Conservation (phyloP, 2,797 vertebrate species). For the Sebastes matsubarae region DNA sequence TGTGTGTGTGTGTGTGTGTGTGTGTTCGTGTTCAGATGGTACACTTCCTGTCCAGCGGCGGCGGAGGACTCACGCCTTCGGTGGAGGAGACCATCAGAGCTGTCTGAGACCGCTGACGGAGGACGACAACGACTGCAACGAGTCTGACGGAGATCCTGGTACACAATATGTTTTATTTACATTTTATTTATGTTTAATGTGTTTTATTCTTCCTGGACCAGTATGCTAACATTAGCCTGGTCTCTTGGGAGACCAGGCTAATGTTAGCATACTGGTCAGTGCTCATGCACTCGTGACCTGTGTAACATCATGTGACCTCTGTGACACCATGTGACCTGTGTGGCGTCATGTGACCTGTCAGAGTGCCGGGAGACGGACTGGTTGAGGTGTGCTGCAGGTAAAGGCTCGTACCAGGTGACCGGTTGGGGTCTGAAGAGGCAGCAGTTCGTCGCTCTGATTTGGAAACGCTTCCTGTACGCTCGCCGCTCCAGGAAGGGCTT, state of each 20-base stretch:
- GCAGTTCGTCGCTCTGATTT: constrained; percentile 94
- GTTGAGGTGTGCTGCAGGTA: constrained; percentile 88
- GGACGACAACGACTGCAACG: constrained; percentile 69
- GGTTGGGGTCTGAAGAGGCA: constrained; percentile 93
- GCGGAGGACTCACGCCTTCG: constrained; percentile 87
- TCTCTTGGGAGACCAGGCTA: no score
- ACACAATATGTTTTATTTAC: background rate
- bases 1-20: background rate
- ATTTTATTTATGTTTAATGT: background rate
- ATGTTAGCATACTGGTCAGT: no score
- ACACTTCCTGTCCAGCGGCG: constrained; percentile 90
- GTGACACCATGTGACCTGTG: background rate
- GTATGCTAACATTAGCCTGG: background rate
- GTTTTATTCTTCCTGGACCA: no score
- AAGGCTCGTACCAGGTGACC: constrained; percentile 90
- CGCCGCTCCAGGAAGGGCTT: constrained; percentile 94
- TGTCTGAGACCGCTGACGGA: constrained; percentile 92
- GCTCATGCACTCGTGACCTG: no score
- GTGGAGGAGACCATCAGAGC: constrained; percentile 90
- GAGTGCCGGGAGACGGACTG: constrained; percentile 92
- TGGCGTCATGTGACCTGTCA: constrained; percentile 47
- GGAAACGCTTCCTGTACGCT: constrained; percentile 95
- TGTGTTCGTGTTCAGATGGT: constrained; percentile 82
- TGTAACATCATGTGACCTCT: background rate
- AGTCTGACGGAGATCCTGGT: background rate